These are phyloP conservation scores for Jaculus jaculus DNA, from an alignment of 2,113 vertebrate species.

Conservation along the genomic window DNA sequence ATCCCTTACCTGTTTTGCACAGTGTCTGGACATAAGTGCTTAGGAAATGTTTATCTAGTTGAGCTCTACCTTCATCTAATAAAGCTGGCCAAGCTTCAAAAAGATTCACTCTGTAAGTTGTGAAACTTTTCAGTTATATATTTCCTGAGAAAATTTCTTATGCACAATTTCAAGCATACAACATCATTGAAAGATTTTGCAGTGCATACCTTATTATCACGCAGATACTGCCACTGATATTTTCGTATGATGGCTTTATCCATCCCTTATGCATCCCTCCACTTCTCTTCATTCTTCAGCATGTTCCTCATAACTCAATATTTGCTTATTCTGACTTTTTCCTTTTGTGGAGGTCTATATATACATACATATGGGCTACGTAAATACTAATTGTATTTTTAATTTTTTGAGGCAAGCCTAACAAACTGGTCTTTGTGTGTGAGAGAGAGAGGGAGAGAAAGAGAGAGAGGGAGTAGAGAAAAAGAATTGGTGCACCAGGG, in stretches of 20 bases:
- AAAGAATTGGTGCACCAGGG: no score
- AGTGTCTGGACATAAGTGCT: neutral
- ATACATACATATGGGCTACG: neutral
- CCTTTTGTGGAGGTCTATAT: conserved; percentile 6
- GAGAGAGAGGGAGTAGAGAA: no score
- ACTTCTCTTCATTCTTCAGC: neutral
- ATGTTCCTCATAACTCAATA: neutral
- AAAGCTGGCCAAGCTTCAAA: neutral
- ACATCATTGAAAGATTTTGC: conserved; percentile 4
- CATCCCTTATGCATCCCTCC: neutral
- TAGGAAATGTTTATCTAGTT: conserved; percentile 10
- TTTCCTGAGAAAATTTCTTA: neutral
- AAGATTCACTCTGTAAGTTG: neutral
- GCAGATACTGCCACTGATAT: neutral
- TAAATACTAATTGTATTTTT: neutral
- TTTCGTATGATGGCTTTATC: neutral
- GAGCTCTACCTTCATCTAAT: neutral
- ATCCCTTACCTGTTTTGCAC: neutral
- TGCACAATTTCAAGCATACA: neutral
- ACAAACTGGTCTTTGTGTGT: no score
- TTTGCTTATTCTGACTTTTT: conserved; percentile 29
- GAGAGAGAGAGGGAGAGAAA: no score
- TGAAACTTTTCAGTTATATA: neutral
- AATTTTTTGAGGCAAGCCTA: no score
- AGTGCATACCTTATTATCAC: neutral